Conservation (phyloP, 2,113 vertebrate species). For the Lycaon pictus region DNA sequence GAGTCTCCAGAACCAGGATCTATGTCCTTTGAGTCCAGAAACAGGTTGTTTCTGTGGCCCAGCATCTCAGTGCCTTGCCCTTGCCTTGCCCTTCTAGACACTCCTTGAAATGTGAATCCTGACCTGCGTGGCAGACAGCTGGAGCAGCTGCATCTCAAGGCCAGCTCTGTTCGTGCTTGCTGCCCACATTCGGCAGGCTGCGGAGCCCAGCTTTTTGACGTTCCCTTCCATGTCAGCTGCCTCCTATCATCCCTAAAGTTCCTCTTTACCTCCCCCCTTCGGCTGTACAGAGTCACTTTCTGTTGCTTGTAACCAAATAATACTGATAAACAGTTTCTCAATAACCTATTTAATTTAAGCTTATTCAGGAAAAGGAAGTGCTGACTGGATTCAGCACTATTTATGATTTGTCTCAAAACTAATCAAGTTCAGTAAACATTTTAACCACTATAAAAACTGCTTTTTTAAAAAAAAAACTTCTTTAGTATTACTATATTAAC, state of each 20-base stretch:
- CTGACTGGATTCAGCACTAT: not conserved
- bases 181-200: not conserved
- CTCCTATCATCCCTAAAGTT: not conserved
- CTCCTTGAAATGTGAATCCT: not conserved
- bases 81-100: not conserved
- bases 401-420: constrained; percentile 47
- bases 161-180: accelerated
- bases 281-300: not conserved
- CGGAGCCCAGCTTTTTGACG: not conserved
- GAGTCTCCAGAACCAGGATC: not conserved
- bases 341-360: not conserved
- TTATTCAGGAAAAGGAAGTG: not conserved
- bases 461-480: not conserved
- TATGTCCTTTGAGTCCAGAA: not conserved
- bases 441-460: not conserved
- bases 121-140: not conserved
- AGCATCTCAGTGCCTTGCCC: too few species aligned
- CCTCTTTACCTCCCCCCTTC: not conserved
- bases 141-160: accelerated
- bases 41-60: not conserved
- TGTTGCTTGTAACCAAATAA: not conserved
- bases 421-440: constrained; percentile 42
- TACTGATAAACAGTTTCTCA: not conserved
- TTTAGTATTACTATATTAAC: not conserved
- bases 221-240: not conserved